Evolutionary conservation across 2,797 vertebrate species (phyloP), one percentile per base, ranked within the genome.

Genomic region (Rhodeus uyekii): DNA sequence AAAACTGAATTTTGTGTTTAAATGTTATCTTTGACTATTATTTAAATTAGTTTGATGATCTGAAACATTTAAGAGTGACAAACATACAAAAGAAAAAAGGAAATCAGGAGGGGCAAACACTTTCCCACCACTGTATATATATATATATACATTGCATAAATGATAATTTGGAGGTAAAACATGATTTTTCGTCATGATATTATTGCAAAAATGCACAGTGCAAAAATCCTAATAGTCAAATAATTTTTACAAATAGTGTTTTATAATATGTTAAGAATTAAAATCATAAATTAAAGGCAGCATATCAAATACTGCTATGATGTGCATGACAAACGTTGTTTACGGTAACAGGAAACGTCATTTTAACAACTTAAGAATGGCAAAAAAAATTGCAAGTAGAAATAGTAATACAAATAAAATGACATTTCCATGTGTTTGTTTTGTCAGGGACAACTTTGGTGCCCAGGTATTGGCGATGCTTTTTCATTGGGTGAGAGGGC

Each of bases 391-490:
- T 7, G 24, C 1, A 4, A 4, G 7, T 55, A 24, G 24, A 24
- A 24, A 13, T n/a, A 72, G 18, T 48, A 63, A 46, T 34, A 27
- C 10, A 63, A 77, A 36, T 36, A 55, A 55, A 65, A 39, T 53
- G 14, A 1, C 34, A 39, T 69, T 3, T 38, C 14, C 16, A 13
- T 71, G 42, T 53, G 44, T 80, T 24, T 68, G 8, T 74, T 73
- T 68, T 69, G 61, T 80, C 88, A 98, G 98, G 89, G 95, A 96
- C 64, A 92, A 98, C 87, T 93, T 99, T 71, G 93, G 95, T 0
- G 93, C 90, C 64, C 90, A 97, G 93, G 95, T 98, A 82, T 89
- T 96, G 81, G 95, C 96, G 77, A 96, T 99, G 97, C 93, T 99
- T 27, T 98, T 99, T 90, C 94, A 92, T 0, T 99, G 98, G 98